A percentile compares a stretch with the other conserved stretches of the same genome.
Conservation (phyloP, 2,797 vertebrate species). For the Sebastes nivosus region DNA sequence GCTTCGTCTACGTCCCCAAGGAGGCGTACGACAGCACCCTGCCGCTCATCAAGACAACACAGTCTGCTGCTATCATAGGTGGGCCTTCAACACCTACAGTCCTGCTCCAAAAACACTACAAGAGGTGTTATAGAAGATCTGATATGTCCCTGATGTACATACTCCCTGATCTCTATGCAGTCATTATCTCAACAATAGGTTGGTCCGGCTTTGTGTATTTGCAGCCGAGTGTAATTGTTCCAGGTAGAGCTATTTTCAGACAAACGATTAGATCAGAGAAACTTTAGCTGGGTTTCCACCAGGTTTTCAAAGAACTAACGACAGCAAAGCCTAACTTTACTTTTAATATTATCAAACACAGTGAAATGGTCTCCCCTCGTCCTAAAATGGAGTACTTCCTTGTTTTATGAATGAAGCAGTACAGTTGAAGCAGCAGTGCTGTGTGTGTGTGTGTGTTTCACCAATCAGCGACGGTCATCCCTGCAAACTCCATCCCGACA, state of each 20-base stretch:
- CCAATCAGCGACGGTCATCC: too few species aligned
- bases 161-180: neutral
- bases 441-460: too few species aligned
- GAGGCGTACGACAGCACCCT: conserved; percentile 98
- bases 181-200: neutral
- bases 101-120: neutral
- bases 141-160: neutral
- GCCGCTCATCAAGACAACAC: conserved; percentile 97
- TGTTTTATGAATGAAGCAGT: too few species aligned
- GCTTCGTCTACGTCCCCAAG: conserved; percentile 95
- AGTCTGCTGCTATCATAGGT: conserved; percentile 96
- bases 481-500: too few species aligned
- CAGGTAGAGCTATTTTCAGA: neutral
- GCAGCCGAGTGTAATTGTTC: neutral
- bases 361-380: too few species aligned
- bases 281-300: too few species aligned
- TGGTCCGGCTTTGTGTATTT: neutral
- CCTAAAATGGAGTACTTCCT: too few species aligned
- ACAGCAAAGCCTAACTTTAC: too few species aligned
- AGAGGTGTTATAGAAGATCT: neutral
- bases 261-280: neutral
- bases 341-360: too few species aligned
- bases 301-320: too few species aligned
- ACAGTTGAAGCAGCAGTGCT: too few species aligned
- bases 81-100: neutral